phyloP scores from a whole-genome alignment of 92 coral and sea anemone species.

The Parazoanthus darwini region DNA sequence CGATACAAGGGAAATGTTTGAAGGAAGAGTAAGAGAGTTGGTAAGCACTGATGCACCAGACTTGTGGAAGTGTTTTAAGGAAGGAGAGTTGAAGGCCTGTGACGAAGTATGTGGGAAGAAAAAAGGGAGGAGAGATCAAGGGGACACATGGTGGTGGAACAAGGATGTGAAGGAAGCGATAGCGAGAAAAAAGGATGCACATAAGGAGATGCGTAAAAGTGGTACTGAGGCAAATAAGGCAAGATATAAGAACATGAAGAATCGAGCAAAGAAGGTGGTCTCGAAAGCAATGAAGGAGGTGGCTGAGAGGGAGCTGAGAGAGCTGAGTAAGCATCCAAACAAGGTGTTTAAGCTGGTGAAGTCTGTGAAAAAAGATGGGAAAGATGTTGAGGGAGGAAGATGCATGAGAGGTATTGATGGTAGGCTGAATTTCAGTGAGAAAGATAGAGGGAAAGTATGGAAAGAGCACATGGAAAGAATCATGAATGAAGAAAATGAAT shows the following conservation, averaged over 20 bases:
- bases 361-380: background rate
- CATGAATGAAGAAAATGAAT: constrained; percentile 5
- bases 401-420: constrained; percentile 23
- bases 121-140: constrained; percentile 40
- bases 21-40: constrained; percentile 42
- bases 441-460: no score
- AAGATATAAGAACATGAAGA: constrained; percentile 30
- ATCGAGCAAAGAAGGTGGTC: constrained; percentile 18
- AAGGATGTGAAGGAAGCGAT: constrained; percentile 42
- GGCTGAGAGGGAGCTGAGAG: background rate
- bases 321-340: constrained; percentile 1
- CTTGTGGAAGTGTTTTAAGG: constrained; percentile 40
- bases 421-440: constrained; percentile 16
- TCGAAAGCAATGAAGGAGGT: constrained; percentile 6
- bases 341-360: constrained; percentile 19
- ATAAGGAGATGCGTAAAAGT: no score
- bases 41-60: constrained; percentile 44
- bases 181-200: no score
- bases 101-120: constrained; percentile 42
- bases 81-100: constrained; percentile 40
- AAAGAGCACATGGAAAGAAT: constrained; percentile 19
- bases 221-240: constrained; percentile 16
- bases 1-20: constrained; percentile 42
- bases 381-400: constrained; percentile 30
- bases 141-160: constrained; percentile 45